Base-by-base conservation (phyloP, 2,113 vertebrate species). In the Nesoenas mayeri region DNA sequence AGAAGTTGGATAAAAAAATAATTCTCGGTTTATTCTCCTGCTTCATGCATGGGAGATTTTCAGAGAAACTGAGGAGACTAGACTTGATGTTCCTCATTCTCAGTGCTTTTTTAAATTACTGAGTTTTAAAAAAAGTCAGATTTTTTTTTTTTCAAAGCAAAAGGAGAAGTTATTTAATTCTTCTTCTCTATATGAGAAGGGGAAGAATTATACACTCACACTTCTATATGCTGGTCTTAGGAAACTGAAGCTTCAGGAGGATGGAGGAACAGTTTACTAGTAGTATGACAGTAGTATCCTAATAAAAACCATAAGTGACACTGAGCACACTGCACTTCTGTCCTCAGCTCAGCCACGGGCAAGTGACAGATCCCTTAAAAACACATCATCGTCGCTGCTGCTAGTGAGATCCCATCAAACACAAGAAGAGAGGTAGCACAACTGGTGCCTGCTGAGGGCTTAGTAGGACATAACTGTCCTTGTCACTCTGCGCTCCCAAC, bases 351-450 rank as follows among this genome's bases (percentile, higher is more conserved):
- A 60, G 10, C 25, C 42, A 80, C 1, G 2, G n/a, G 21, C 12
- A 65, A 74, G 36, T 15, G 32, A 25, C 26, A 48, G 26, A 66
- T 7, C 21, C n/a, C 34, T 51, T 34, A 28, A 79, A 91, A 97
- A 21, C 28, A 60, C 13, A 25, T 0, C 10, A 8, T 40, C 5
- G 0, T 34, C 40, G 29, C 5, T 60, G 64, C 6, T 66, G 26
- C 0, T 42, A 51, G 0, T 36, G 44, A 9, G 51, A 64, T 17
- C 57, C 21, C 15, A 3, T 11, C 51, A 54, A 54, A 51, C 17
- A 38, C 22, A 32, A 32, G 58, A 65, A n/a, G 20, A 56, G 28
- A n/a, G 38, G 61, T 0, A 57, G 31, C 78, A 72, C 0, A 0
- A n/a, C 48, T n/a, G 32, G 57, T 31, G 42, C 19, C 73, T 77